Percentiles rank a stretch among this genome's conserved stretches.
Conservation (phyloP, 1,140 invertebrate species). For the Tetramorium parvispinum region DNA sequence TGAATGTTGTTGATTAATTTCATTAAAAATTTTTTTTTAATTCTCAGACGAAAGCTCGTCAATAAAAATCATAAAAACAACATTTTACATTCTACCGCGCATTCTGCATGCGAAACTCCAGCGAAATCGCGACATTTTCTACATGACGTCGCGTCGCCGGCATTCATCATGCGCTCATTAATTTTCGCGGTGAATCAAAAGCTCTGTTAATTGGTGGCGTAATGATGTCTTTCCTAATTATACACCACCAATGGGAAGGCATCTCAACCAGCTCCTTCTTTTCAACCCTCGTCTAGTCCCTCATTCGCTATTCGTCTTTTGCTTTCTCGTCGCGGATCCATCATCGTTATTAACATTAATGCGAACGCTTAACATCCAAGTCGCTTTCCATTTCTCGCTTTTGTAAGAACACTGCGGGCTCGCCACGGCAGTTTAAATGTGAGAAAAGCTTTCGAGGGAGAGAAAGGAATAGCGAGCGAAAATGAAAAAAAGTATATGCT, state of each 20-base stretch:
- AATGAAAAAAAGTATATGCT: conserved; percentile 48
- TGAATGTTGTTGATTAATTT: neutral
- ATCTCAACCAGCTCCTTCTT: neutral
- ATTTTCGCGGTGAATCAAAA: conserved; percentile 64
- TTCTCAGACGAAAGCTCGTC: neutral
- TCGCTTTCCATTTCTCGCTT: conserved; percentile 58
- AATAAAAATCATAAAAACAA: neutral
- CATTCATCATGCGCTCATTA: conserved; percentile 61
- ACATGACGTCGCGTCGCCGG: neutral
- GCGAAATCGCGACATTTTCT: conserved; percentile 44
- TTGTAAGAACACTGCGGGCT: conserved; percentile 31
- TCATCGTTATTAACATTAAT: conserved; percentile 75
- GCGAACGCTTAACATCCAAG: conserved; percentile 65
- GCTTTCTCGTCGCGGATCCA: conserved; percentile 60
- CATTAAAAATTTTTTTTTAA: neutral
- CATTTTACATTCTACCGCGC: neutral
- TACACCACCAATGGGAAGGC: conserved; percentile 39
- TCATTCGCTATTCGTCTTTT: neutral
- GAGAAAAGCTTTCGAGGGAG: conserved; percentile 36
- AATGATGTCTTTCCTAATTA: conserved; percentile 73
- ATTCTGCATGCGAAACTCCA: neutral
- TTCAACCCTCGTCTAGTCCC: neutral
- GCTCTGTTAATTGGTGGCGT: conserved; percentile 66
- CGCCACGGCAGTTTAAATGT: conserved; percentile 62
- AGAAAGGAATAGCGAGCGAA: conserved; percentile 2